These are phyloP conservation scores for Uropsilus gracilis DNA, from an alignment of 2,113 vertebrate species.

Conservation along the genomic window DNA sequence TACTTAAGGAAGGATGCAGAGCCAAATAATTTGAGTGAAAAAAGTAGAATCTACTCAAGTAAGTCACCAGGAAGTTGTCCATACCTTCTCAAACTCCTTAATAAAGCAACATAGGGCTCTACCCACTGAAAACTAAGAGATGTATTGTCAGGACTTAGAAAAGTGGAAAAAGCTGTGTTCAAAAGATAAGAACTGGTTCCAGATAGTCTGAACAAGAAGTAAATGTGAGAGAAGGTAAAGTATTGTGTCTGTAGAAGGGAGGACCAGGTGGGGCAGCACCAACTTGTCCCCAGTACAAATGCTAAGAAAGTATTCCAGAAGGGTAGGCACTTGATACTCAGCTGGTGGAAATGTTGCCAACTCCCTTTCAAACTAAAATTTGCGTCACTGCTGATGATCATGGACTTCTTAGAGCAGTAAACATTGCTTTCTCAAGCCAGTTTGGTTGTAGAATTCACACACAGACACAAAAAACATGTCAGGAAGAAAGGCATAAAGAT, in stretches of 20 bases:
- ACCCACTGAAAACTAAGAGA: not conserved
- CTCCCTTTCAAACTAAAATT: not conserved
- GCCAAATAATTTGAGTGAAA: not conserved
- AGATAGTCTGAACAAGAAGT: not conserved
- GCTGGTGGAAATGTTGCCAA: not conserved
- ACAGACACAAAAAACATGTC: not conserved
- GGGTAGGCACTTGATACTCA: not conserved
- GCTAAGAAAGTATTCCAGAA: not conserved
- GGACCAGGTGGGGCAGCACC: not conserved
- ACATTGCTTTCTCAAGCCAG: constrained; percentile 23
- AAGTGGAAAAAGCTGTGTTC: not conserved
- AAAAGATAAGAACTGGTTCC: not conserved
- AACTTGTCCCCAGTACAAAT: not conserved
- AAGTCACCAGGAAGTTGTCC: not conserved
- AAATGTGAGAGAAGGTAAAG: not conserved
- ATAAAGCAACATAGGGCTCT: not conserved
- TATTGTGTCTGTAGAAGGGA: not conserved
- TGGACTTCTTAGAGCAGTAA: not conserved
- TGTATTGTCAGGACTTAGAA: not conserved
- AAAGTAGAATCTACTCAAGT: not conserved
- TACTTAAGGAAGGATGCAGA: not conserved
- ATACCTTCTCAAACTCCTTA: not conserved
- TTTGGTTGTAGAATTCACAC: not conserved
- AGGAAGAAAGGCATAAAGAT: not conserved
- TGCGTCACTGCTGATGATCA: not conserved